Percentiles rank a stretch among this genome's conserved stretches.
phyloP scores from a whole-genome alignment of 2,113 vertebrate genomes.

The Cricetomys ansorgei region DNA sequence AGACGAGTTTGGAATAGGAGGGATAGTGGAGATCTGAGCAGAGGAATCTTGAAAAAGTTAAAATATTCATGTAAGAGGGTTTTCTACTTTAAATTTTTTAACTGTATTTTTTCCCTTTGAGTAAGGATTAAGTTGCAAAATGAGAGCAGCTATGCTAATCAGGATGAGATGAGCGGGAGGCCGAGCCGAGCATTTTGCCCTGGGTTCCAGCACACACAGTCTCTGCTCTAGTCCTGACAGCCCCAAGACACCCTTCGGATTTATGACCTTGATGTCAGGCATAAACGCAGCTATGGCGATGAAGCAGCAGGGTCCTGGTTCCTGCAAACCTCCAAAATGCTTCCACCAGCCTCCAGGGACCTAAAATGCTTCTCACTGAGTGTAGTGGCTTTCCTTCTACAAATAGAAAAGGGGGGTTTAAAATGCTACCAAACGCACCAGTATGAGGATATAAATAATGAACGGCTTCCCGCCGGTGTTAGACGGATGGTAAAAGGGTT shows the following conservation, averaged over 20 bases:
- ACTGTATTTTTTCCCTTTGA: background rate
- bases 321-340: background rate
- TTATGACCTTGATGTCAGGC: background rate
- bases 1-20: background rate
- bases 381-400: background rate
- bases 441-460: background rate
- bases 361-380: background rate
- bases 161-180: background rate
- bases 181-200: background rate
- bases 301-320: background rate
- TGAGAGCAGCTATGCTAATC: background rate
- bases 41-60: background rate
- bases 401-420: background rate
- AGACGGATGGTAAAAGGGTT: background rate
- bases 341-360: background rate
- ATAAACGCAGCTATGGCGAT: background rate
- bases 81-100: background rate
- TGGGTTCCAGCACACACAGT: background rate
- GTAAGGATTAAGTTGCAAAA: constrained; percentile 37
- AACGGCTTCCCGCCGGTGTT: background rate
- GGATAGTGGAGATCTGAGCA: background rate
- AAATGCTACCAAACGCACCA: background rate
- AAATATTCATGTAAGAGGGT: background rate
- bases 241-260: background rate
- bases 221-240: background rate